Conservation (phyloP, 2,888 invertebrate species). For the Ctenicera cuprea region DNA sequence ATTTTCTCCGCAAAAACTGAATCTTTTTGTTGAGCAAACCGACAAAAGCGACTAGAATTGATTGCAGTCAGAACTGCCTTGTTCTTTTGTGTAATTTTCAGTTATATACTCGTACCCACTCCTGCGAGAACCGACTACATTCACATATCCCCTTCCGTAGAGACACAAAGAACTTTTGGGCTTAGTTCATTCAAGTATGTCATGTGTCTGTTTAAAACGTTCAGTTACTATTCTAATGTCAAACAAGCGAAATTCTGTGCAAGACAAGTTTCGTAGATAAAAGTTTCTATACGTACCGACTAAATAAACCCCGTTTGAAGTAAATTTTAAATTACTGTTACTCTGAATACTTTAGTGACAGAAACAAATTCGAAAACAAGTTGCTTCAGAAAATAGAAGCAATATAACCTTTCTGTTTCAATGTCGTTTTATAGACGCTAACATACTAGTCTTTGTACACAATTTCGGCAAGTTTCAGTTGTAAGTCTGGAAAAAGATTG, state of each 20-base stretch:
- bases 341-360: no score
- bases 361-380: background rate
- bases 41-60: conserved; percentile 24
- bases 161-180: conserved; percentile 26
- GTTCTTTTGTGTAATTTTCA: conserved; percentile 33
- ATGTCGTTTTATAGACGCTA: conserved; percentile 12
- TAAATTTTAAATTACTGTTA: background rate
- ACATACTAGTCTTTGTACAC: conserved; percentile 20
- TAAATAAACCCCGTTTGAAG: background rate
- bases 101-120: conserved; percentile 15
- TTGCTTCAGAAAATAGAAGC: background rate
- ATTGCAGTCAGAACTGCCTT: conserved; percentile 27
- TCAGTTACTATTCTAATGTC: conserved; percentile 16
- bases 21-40: conserved; percentile 13
- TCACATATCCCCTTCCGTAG: conserved; percentile 29
- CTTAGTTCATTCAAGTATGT: conserved; percentile 22
- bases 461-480: conserved; percentile 31
- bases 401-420: conserved; percentile 3
- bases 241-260: background rate
- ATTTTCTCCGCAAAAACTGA: conserved; percentile 9
- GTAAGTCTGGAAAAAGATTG: conserved; percentile 32
- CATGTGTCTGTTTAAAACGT: conserved; percentile 23
- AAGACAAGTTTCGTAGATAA: background rate
- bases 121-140: conserved; percentile 26
- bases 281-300: background rate